These are phyloP conservation scores for Anaspis maculata DNA, from an alignment of 2,888 invertebrate species.

Conservation along the genomic window DNA sequence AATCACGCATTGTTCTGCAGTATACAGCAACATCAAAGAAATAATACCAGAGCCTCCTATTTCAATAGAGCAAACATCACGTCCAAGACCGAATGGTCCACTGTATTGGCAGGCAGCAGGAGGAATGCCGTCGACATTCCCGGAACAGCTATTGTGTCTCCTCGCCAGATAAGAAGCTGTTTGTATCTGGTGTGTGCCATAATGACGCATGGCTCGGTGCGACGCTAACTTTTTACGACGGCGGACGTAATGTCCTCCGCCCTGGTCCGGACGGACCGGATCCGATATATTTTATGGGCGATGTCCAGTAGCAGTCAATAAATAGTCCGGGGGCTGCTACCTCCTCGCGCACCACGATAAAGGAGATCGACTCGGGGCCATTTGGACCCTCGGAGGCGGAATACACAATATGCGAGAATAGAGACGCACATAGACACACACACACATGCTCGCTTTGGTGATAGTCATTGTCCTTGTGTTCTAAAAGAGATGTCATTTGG, in stretches of 20 bases:
- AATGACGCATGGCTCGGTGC: conserved; percentile 36
- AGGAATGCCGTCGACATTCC: conserved; percentile 17
- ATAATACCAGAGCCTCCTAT: too few species aligned
- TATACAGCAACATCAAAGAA: too few species aligned
- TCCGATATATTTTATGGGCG: conserved; percentile 44
- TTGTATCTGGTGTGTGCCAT: conserved; percentile 39
- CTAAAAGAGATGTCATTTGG: too few species aligned
- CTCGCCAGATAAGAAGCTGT: conserved; percentile 31
- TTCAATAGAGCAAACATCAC: too few species aligned
- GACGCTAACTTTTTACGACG: conserved; percentile 41
- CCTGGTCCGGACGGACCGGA: conserved; percentile 34
- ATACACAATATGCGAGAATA: conserved; percentile 37
- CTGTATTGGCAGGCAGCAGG: too few species aligned
- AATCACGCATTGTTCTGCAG: too few species aligned
- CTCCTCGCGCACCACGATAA: conserved; percentile 30
- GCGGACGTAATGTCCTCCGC: conserved; percentile 29
- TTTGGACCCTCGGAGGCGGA: conserved; percentile 36
- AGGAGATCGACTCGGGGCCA: conserved; percentile 27
- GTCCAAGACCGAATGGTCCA: too few species aligned
- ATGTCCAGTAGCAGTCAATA: conserved; percentile 44
- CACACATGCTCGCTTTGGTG: too few species aligned
- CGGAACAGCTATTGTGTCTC: conserved; percentile 22
- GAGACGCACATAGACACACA: too few species aligned
- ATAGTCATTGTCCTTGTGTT: too few species aligned
- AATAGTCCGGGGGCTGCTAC: conserved; percentile 39